phyloP scores from a whole-genome alignment of 2,797 vertebrate genomes.

The Amphiprion clarkii region DNA sequence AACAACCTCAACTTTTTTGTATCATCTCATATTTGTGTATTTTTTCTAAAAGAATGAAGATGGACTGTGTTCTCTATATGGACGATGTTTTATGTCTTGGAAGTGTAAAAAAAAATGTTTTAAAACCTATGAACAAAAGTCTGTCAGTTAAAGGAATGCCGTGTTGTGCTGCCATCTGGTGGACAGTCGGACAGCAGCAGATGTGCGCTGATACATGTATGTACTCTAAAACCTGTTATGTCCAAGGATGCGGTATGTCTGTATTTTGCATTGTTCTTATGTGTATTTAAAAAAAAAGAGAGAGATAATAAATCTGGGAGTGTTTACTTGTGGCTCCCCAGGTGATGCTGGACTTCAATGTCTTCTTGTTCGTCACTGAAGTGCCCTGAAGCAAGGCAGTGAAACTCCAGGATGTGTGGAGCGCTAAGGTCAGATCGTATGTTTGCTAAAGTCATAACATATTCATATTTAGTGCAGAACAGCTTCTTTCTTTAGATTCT shows the following conservation, averaged over 20 bases:
- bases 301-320: conserved; percentile 40
- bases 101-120: not conserved
- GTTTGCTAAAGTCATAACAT: not conserved
- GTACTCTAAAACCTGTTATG: not conserved
- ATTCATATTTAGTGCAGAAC: no score
- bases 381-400: conserved; percentile 4
- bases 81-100: not conserved
- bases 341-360: not conserved
- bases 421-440: conserved; percentile 9
- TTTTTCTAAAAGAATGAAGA: not conserved
- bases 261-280: conserved; percentile 17
- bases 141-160: not conserved
- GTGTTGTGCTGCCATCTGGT: conserved; percentile 60
- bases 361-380: not conserved
- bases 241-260: conserved; percentile 11
- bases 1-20: not conserved
- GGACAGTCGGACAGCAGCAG: conserved; percentile 24
- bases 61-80: not conserved
- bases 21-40: conserved; percentile 12
- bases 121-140: conserved; percentile 2
- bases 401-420: not conserved
- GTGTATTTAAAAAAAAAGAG: conserved; percentile 25
- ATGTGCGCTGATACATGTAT: conserved; percentile 11
- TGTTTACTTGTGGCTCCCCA: conserved; percentile 30
- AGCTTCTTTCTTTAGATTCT: no score